Base-by-base conservation (phyloP, 2,888 invertebrate genomes). In the Pseudococcus viburni region DNA sequence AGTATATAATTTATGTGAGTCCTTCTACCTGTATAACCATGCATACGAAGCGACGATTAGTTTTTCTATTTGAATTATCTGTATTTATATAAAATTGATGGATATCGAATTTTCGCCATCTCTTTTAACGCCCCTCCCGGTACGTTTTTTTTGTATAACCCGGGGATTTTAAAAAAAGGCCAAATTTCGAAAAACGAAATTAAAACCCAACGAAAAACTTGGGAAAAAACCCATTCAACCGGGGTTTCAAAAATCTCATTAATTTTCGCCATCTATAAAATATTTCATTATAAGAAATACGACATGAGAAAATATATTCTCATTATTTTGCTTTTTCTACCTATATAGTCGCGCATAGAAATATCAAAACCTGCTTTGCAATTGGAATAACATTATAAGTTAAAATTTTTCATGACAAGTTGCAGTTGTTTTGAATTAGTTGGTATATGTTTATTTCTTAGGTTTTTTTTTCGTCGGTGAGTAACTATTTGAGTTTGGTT, bases 251-350 rank as follows among this genome's bases (percentile, higher is more conserved):
- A 33, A 39, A 73, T 73, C 73, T 73, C 73, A 73, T 73, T 73
- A 73, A 73, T 73, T 73, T 73, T 73, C 73, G 26, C 73, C 73
- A 11, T 33, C 33, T 33, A 73, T 39, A 39, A 73, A 39, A 73
- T 73, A 73, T 73, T 73, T 73, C 39, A 73, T 33, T 73, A 33
- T 33, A 33, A 33, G 9, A 73, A 73, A 85, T 33, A 85, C 33
- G 33, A 85, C 48, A 85, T 85, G 85, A 19, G 55, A 55, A 51
- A 55, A 85, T 85, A 85, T 19, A 85, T 55, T 55, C 85, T 85
- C 85, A 85, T 85, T 85, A 85, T 55, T 48, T 55, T 55, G 7
- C 33, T 85, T 55, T 26, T 48, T 85, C 55, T 51, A 8, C 11
- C 11, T 33, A 33, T 33, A 33, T 33, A 33, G 26, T 33, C 26